These are phyloP conservation scores for Spheniscus humboldti DNA, from an alignment of 2,797 vertebrate species.

Conservation along the genomic window DNA sequence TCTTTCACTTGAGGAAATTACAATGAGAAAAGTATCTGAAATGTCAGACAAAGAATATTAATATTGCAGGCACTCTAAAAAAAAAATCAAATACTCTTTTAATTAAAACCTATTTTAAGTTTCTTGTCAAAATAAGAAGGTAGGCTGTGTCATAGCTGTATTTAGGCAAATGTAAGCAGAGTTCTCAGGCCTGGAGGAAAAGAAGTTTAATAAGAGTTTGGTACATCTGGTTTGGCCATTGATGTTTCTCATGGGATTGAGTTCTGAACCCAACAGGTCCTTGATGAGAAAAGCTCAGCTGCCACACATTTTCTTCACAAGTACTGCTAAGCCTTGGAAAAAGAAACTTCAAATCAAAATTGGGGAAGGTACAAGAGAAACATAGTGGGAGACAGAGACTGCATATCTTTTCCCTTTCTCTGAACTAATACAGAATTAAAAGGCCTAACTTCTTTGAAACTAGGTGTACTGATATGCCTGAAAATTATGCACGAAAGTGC, in stretches of 20 bases:
- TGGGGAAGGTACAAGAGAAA: neutral
- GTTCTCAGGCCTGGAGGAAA: neutral
- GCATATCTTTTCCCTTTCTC: neutral
- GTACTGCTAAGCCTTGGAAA: neutral
- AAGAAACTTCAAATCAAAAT: neutral
- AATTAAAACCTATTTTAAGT: constrained; percentile 34
- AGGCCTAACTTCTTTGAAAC: neutral
- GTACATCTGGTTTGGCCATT: neutral
- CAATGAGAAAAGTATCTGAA: neutral
- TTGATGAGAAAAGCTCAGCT: neutral
- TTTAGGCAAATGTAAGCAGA: constrained; percentile 12
- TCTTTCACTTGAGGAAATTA: neutral
- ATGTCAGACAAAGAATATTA: constrained; percentile 21
- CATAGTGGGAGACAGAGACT: neutral
- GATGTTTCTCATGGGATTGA: neutral
- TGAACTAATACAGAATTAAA: neutral
- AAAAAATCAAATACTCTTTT: neutral
- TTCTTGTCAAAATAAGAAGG: constrained; percentile 36
- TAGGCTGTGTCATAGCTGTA: neutral
- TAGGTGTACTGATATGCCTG: neutral
- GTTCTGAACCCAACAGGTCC: neutral
- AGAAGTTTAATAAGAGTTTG: neutral
- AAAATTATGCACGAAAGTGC: neutral
- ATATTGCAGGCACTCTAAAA: neutral
- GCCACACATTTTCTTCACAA: neutral